Conservation (phyloP, 1,140 invertebrate species). For the Littorina saxatilis region DNA sequence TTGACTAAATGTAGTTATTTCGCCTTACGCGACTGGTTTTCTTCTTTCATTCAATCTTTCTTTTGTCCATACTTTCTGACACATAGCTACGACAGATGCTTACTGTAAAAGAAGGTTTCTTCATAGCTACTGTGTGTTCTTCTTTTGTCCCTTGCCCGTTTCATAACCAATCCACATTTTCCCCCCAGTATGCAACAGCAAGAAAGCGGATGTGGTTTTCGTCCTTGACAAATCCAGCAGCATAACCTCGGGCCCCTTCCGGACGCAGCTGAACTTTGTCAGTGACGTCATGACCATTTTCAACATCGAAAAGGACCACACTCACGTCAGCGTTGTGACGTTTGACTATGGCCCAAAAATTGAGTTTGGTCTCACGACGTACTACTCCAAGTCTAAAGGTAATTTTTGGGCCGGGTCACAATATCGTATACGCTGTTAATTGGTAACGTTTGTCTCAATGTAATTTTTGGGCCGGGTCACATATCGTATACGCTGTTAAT, state of each 20-base stretch:
- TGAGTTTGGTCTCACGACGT: conserved; percentile 32
- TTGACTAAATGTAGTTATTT: no score
- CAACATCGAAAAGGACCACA: conserved; percentile 19
- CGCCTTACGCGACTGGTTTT: no score
- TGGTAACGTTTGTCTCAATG: no score
- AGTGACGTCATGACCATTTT: conserved; percentile 45
- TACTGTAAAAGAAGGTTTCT: no score
- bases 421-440: no score
- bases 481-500: no score
- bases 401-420: no score
- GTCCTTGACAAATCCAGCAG: conserved; percentile 63
- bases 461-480: no score
- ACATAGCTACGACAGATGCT: no score
- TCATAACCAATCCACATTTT: neutral
- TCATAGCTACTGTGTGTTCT: neutral
- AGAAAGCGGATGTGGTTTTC: conserved; percentile 56
- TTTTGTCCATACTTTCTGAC: no score
- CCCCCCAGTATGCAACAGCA: conserved; percentile 21
- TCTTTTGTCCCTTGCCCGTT: neutral
- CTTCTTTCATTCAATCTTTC: no score
- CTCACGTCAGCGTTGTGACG: conserved; percentile 42
- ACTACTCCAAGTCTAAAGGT: conserved; percentile 18
- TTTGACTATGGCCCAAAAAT: conserved; percentile 39
- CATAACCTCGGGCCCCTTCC: conserved; percentile 49
- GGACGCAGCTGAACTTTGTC: conserved; percentile 53